A percentile compares a stretch with the other conserved stretches of the same genome.
These are phyloP conservation scores for Nomia melanderi DNA, from an alignment of 1,140 invertebrate species.

Conservation along the genomic window DNA sequence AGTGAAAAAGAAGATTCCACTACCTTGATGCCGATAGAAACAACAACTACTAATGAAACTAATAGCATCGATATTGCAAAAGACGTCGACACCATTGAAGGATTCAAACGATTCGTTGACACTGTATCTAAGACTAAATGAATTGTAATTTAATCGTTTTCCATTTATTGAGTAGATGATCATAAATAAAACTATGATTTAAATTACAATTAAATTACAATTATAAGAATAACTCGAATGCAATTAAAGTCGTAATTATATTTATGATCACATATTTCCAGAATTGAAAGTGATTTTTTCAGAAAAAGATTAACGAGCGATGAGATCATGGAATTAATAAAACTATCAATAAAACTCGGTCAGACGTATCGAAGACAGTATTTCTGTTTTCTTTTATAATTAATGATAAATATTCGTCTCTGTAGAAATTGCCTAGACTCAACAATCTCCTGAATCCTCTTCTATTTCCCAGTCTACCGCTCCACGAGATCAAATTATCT, in stretches of 20 bases:
- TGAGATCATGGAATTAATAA: background rate
- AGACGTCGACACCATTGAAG: conserved; percentile 63
- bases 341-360: conserved; percentile 21
- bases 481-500: conserved; percentile 21
- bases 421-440: background rate
- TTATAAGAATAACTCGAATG: too few relatives aligned
- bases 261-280: too few relatives aligned
- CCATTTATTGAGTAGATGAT: too few relatives aligned
- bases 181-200: too few relatives aligned
- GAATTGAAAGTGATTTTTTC: background rate
- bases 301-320: background rate
- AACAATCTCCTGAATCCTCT: conserved; percentile 15
- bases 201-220: too few relatives aligned
- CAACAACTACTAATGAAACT: background rate
- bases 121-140: conserved; percentile 40
- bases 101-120: conserved; percentile 67
- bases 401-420: background rate
- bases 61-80: conserved; percentile 15
- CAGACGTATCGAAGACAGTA: background rate
- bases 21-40: background rate
- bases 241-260: too few relatives aligned
- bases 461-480: conserved; percentile 1
- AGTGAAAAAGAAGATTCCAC: conserved; percentile 24
- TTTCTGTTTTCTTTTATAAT: background rate
- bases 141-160: too few relatives aligned